Evolutionary conservation across 2,113 vertebrate species (phyloP).

Genomic region (Haplochromis vanheusdeni): DNA sequence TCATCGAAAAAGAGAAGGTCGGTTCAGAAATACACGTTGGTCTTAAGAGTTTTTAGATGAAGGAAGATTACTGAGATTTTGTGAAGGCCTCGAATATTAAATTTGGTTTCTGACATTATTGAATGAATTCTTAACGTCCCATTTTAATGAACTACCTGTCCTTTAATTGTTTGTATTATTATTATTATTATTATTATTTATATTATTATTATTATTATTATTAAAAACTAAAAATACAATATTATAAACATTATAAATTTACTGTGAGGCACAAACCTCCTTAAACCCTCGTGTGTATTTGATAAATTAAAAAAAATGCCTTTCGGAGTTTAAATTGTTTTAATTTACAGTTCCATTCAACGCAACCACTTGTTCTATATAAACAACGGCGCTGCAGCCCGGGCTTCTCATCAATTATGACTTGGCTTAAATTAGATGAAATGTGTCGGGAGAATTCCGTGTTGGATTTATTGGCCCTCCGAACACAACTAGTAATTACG

Average conservation of each 20-base stretch:
- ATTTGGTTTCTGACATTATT: background rate
- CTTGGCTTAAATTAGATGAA: constrained; percentile 15
- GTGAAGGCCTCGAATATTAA: background rate
- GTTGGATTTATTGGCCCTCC: constrained; percentile 25
- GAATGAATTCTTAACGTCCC: background rate
- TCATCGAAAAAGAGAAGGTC: constrained; percentile 98
- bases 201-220: background rate
- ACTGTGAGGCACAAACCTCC: background rate
- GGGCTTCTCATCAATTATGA: constrained; percentile 31
- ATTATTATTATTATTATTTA: background rate
- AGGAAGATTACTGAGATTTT: background rate
- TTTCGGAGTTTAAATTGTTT: background rate
- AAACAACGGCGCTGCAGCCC: background rate
- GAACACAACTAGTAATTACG: constrained; percentile 38
- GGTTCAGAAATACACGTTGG: constrained; percentile 7
- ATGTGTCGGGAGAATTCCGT: background rate
- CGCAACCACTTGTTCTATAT: constrained; percentile 19
- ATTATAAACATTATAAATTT: background rate
- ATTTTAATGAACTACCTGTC: background rate
- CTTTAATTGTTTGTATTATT: background rate
- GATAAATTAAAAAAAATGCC: background rate
- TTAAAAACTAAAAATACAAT: background rate
- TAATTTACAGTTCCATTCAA: constrained; percentile 4
- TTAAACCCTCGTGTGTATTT: background rate
- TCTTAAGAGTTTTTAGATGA: background rate